Percentiles rank a stretch among this genome's conserved stretches.
Evolutionary conservation across 1,140 invertebrate genomes (phyloP).

Genomic region (Heliothis virescens): DNA sequence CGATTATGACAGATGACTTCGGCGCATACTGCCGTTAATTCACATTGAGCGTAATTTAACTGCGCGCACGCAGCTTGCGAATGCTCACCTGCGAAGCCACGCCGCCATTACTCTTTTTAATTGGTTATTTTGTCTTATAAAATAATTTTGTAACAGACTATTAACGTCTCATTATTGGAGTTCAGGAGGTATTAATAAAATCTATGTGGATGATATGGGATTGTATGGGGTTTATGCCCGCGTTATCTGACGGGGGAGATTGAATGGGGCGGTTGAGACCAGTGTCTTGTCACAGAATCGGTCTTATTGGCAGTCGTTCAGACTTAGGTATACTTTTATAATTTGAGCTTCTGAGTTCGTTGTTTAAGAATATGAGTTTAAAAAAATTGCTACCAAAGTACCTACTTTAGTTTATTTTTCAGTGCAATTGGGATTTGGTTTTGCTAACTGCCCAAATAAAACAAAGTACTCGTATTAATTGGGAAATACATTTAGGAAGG

Average conservation of each 20-base stretch:
- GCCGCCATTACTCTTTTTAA: slow-evolving; percentile 52
- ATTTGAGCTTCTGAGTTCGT: too few species aligned
- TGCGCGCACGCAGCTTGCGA: slow-evolving; percentile 47
- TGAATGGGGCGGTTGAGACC: not conserved
- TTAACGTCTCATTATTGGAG: slow-evolving; percentile 44
- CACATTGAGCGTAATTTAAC: slow-evolving; percentile 50
- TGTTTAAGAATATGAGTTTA: too few species aligned
- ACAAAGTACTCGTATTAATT: too few species aligned
- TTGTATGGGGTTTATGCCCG: slow-evolving; percentile 1
- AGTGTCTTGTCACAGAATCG: too few species aligned
- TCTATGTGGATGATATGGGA: not conserved
- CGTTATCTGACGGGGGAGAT: not conserved
- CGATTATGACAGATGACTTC: slow-evolving; percentile 40
- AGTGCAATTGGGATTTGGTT: too few species aligned
- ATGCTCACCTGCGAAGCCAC: slow-evolving; percentile 54
- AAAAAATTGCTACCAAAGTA: too few species aligned
- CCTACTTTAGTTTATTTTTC: too few species aligned
- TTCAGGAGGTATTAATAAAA: slow-evolving; percentile 35
- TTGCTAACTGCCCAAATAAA: too few species aligned
- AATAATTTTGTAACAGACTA: slow-evolving; percentile 44
- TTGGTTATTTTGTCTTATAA: slow-evolving; percentile 49
- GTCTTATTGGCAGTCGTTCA: not conserved
- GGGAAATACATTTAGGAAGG: too few species aligned
- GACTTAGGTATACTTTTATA: not conserved
- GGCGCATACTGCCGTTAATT: slow-evolving; percentile 47